Percentiles rank a stretch among this genome's conserved stretches.
These are phyloP conservation scores for Tamandua tetradactyla DNA, from an alignment of 2,797 vertebrate genomes.

Conservation along the genomic window DNA sequence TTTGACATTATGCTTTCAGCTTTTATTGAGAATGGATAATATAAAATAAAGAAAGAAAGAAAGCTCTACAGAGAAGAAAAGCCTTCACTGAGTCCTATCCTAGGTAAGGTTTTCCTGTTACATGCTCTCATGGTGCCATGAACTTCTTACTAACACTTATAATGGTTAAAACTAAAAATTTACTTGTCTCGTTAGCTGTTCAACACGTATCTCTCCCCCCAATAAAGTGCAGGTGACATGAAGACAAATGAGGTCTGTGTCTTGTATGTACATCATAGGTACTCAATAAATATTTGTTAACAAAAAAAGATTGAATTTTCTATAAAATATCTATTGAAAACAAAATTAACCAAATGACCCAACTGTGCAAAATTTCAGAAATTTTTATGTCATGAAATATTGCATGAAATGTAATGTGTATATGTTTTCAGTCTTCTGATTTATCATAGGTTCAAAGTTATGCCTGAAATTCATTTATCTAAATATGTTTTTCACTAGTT, in stretches of 20 bases:
- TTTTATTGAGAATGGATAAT: not conserved
- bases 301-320: not conserved
- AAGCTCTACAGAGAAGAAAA: not conserved
- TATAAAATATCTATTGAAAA: not conserved
- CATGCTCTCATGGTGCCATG: not conserved
- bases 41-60: not conserved
- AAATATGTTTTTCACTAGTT: constrained; percentile 1
- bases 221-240: not conserved
- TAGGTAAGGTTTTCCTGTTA: not conserved
- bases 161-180: not conserved
- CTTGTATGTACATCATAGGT: not conserved
- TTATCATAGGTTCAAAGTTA: not conserved
- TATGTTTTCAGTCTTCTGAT: not conserved
- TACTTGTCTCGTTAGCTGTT: not conserved
- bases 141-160: not conserved
- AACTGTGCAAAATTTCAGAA: not conserved
- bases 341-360: not conserved
- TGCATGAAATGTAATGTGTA: not conserved
- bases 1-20: not conserved
- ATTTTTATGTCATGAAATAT: not conserved
- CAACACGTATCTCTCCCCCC: not conserved
- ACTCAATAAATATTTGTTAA: not conserved
- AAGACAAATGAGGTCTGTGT: not conserved
- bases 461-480: not conserved
- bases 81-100: not conserved